Conservation (phyloP, 2,113 vertebrate species). For the Gallinago jamesoni region DNA sequence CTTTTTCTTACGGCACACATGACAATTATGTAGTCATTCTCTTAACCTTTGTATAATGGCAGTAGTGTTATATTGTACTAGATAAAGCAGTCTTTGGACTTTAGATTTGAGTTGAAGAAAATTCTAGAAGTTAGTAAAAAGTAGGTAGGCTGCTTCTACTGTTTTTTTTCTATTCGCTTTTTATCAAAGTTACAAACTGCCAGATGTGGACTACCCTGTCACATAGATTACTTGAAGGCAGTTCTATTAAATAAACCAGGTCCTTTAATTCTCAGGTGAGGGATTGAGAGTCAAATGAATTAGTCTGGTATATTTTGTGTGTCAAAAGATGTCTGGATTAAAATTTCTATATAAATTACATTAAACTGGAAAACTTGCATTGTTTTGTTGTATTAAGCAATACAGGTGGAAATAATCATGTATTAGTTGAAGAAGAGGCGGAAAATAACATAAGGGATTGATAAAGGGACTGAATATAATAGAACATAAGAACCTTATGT, state of each 20-base stretch:
- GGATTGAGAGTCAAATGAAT: neutral
- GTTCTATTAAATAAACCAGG: neutral
- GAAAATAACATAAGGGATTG: neutral
- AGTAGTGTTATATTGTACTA: neutral
- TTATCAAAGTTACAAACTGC: neutral
- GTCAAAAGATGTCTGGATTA: neutral
- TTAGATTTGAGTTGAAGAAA: neutral
- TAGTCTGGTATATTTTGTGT: neutral
- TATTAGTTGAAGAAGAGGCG: neutral
- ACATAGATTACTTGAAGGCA: neutral
- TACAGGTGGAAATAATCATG: neutral
- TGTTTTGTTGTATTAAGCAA: neutral
- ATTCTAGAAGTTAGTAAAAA: neutral
- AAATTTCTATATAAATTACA: neutral
- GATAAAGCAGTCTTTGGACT: neutral
- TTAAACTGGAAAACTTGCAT: neutral
- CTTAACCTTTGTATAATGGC: neutral
- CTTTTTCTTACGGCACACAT: neutral
- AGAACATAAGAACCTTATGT: neutral
- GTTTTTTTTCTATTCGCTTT: neutral
- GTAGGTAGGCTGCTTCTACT: neutral
- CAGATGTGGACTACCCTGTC: neutral
- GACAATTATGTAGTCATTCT: neutral
- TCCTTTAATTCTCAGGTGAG: neutral
- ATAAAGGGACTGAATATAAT: neutral